phyloP scores from a whole-genome alignment of 1,140 invertebrate genomes.

The Eulimnadia texana region DNA sequence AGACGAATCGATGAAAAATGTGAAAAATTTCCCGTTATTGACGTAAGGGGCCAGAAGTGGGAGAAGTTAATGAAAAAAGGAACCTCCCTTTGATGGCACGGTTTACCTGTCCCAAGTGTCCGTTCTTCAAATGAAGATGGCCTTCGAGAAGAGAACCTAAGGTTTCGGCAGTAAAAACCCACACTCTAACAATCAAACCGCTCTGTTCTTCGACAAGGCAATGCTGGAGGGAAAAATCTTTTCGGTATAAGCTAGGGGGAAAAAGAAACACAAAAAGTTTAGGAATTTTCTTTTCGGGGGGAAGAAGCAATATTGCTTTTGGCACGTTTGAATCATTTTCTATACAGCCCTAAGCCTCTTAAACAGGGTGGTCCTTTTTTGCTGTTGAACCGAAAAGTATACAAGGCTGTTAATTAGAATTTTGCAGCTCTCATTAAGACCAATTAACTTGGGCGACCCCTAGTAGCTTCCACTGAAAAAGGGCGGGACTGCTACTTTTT shows the following conservation, averaged over 20 bases:
- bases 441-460: too few relatives aligned
- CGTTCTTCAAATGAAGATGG: neutral
- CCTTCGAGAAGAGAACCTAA: neutral
- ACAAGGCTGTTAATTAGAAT: neutral
- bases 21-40: neutral
- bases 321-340: too few relatives aligned
- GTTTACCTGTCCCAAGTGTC: neutral
- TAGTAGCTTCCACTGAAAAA: too few relatives aligned
- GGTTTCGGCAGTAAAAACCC: neutral
- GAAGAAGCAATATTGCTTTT: too few relatives aligned
- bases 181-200: neutral
- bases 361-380: neutral
- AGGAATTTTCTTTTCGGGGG: too few relatives aligned
- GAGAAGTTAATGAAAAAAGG: neutral
- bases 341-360: too few relatives aligned
- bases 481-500: neutral
- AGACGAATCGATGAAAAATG: too few relatives aligned
- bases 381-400: neutral
- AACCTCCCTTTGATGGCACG: neutral
- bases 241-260: too few relatives aligned
- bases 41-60: neutral
- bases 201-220: neutral
- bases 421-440: neutral
- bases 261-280: too few relatives aligned
- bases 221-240: too few relatives aligned